A percentile compares a stretch with the other conserved stretches of the same genome.
These are phyloP conservation scores for Furcifer pardalis DNA, from an alignment of 2,797 vertebrate species.

Conservation along the genomic window DNA sequence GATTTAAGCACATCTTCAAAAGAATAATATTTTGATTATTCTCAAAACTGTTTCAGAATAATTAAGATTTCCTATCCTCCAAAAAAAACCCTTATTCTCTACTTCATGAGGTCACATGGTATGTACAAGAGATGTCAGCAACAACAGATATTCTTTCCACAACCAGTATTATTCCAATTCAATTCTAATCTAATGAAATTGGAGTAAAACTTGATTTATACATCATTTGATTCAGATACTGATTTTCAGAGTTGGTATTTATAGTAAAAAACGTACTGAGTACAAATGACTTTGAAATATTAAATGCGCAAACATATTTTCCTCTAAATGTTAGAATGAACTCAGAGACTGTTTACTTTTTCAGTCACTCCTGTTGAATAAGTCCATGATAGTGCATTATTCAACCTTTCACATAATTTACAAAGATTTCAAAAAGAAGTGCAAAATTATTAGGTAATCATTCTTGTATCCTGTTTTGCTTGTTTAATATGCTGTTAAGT, in stretches of 20 bases:
- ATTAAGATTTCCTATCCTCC: too few species aligned
- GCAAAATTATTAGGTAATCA: not conserved
- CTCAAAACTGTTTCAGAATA: too few species aligned
- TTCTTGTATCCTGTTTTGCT: not conserved
- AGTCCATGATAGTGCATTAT: not conserved
- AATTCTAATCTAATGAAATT: slow-evolving; percentile 35
- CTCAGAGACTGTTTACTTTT: slow-evolving; percentile 5
- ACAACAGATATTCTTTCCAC: slow-evolving; percentile 33
- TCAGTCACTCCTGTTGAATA: not conserved
- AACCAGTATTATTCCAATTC: slow-evolving; percentile 20
- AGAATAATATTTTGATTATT: too few species aligned
- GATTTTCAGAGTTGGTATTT: slow-evolving; percentile 14
- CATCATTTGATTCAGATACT: slow-evolving; percentile 22
- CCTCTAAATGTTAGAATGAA: not conserved
- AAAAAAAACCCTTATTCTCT: not conserved
- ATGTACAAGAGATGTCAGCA: slow-evolving; percentile 28
- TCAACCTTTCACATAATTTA: slow-evolving; percentile 1
- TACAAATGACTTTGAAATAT: slow-evolving; percentile 3
- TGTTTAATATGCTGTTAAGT: too few species aligned
- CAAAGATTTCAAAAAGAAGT: slow-evolving; percentile 28
- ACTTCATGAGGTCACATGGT: slow-evolving; percentile 1
- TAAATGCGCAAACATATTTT: slow-evolving; percentile 12
- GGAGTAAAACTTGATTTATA: slow-evolving; percentile 16
- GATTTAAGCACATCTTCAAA: not conserved
- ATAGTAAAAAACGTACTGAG: slow-evolving; percentile 18